These are phyloP conservation scores for Cheumatopsyche charites DNA, from an alignment of 1,140 invertebrate species.

Conservation along the genomic window DNA sequence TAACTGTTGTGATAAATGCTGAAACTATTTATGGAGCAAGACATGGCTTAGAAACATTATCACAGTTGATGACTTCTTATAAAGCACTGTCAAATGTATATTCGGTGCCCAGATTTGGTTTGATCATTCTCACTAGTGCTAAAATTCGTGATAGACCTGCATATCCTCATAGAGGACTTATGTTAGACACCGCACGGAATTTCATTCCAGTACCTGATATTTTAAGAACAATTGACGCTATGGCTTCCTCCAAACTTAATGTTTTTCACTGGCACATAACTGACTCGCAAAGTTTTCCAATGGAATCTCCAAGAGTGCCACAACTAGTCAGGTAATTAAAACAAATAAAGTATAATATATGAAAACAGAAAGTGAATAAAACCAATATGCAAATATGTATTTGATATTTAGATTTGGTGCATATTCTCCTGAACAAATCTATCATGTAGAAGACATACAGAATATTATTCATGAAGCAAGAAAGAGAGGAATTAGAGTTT, in stretches of 20 bases:
- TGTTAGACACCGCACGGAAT: slow-evolving; percentile 79
- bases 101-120: slow-evolving; percentile 49
- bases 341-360: background rate
- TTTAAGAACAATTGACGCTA: slow-evolving; percentile 75
- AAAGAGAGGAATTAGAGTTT: slow-evolving; percentile 73
- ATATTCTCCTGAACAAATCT: slow-evolving; percentile 71
- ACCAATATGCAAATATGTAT: slow-evolving; percentile 17
- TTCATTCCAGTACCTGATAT: slow-evolving; percentile 72
- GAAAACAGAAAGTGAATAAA: background rate
- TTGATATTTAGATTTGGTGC: slow-evolving; percentile 70
- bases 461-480: slow-evolving; percentile 74
- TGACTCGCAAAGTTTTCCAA: slow-evolving; percentile 85
- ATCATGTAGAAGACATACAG: slow-evolving; percentile 71
- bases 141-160: slow-evolving; percentile 72
- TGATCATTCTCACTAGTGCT: slow-evolving; percentile 53
- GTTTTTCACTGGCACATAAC: slow-evolving; percentile 87
- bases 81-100: background rate
- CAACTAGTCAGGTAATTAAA: slow-evolving; percentile 70
- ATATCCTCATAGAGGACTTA: slow-evolving; percentile 73
- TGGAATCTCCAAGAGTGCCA: slow-evolving; percentile 73
- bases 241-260: slow-evolving; percentile 84
- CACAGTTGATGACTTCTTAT: slow-evolving; percentile 67
- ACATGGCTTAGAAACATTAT: slow-evolving; percentile 77
- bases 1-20: slow-evolving; percentile 66
- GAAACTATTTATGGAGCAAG: slow-evolving; percentile 75